These are phyloP conservation scores for Pipra filicauda DNA, from an alignment of 2,113 vertebrate species.

Conservation along the genomic window DNA sequence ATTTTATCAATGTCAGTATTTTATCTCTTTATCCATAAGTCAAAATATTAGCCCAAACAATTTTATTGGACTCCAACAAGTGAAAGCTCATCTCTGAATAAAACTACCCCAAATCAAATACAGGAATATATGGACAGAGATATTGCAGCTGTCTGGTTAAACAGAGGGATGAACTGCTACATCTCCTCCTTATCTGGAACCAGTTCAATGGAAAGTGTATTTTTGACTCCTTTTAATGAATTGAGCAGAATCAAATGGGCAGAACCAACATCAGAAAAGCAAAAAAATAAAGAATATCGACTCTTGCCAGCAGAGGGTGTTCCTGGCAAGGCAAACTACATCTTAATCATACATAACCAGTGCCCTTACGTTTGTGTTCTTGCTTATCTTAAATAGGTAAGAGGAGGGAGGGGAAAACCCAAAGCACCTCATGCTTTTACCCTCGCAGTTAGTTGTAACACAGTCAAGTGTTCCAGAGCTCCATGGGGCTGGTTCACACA, in stretches of 20 bases:
- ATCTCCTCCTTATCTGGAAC: not conserved
- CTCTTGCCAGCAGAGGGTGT: not conserved
- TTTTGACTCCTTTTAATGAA: not conserved
- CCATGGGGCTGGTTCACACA: not conserved
- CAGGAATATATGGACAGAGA: not conserved
- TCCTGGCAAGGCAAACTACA: not conserved
- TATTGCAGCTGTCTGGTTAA: not conserved
- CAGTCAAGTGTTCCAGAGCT: not conserved
- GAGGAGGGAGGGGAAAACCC: not conserved
- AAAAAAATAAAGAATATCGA: not conserved
- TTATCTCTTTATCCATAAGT: not conserved
- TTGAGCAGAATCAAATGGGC: accelerated
- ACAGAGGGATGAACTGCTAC: not conserved
- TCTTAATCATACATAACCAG: not conserved
- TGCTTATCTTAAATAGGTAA: not conserved
- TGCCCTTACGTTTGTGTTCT: not conserved
- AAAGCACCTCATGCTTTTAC: too few species aligned
- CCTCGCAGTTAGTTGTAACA: not conserved
- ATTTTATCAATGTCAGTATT: not conserved
- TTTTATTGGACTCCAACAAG: not conserved
- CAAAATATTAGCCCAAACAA: not conserved
- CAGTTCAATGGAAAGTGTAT: not conserved
- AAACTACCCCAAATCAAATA: not conserved
- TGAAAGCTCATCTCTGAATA: accelerated
- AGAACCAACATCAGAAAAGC: not conserved